A percentile compares a stretch with the other conserved stretches of the same genome.
These are phyloP conservation scores for Sinodicranocentrus sp. DNA, from an alignment of 2,888 invertebrate genomes.

Conservation along the genomic window DNA sequence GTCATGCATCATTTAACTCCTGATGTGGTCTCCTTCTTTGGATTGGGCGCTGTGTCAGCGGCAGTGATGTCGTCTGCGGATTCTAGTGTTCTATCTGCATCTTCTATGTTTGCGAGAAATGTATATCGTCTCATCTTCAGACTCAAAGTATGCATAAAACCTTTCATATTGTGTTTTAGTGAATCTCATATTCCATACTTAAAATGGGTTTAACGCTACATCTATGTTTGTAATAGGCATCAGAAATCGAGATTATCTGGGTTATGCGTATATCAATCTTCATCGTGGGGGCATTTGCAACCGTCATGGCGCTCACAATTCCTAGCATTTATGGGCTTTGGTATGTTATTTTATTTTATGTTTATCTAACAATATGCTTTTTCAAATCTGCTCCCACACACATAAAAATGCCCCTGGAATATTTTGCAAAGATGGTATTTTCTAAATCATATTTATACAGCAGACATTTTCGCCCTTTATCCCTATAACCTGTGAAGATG, in stretches of 20 bases:
- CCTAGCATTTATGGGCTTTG: conserved; percentile 84
- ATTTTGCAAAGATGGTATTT: too few species aligned
- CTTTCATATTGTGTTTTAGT: not conserved
- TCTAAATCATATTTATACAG: too few species aligned
- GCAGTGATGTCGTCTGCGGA: conserved; percentile 89
- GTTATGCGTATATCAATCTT: conserved; percentile 84
- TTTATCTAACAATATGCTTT: too few species aligned
- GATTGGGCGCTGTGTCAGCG: conserved; percentile 86
- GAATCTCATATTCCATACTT: not conserved
- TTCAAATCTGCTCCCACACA: too few species aligned
- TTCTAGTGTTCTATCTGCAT: conserved; percentile 85
- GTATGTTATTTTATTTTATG: too few species aligned
- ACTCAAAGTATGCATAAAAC: conserved; percentile 81
- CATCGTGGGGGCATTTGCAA: conserved; percentile 82
- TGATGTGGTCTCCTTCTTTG: conserved; percentile 83
- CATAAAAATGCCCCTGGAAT: too few species aligned
- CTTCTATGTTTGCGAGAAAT: conserved; percentile 86
- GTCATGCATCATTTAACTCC: conserved; percentile 82
- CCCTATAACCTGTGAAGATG: too few species aligned
- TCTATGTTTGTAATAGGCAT: conserved; percentile 80
- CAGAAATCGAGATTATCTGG: conserved; percentile 84
- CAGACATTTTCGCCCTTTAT: too few species aligned
- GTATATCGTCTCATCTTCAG: conserved; percentile 84
- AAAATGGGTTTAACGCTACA: not conserved
- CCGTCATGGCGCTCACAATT: conserved; percentile 84